Evolutionary conservation across 2,888 invertebrate genomes (phyloP).

Genomic region (Brassicogethes aeneus): DNA sequence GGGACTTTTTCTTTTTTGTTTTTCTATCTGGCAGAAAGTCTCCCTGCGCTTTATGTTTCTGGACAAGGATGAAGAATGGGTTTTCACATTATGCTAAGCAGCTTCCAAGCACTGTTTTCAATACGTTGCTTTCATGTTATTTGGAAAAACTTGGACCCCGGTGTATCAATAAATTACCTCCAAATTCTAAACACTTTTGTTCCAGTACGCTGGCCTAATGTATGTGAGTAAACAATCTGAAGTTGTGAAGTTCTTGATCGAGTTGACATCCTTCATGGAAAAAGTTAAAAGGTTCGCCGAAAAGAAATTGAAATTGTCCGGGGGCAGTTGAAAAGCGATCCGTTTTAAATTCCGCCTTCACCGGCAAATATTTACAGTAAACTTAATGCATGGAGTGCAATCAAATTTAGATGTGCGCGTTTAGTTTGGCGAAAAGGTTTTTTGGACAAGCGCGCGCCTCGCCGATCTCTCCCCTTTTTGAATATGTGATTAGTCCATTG

Average conservation of each 20-base stretch:
- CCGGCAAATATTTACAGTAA: conserved; percentile 19
- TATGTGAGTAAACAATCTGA: too few species aligned
- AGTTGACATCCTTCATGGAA: too few species aligned
- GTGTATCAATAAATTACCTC: too few species aligned
- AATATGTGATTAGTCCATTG: conserved; percentile 17
- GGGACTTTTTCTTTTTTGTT: conserved; percentile 30
- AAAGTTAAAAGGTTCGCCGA: not conserved
- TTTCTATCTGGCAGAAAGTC: conserved; percentile 22
- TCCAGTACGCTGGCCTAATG: too few species aligned
- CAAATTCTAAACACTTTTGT: too few species aligned
- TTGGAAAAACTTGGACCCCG: too few species aligned
- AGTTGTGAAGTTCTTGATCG: too few species aligned
- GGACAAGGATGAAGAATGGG: conserved; percentile 35
- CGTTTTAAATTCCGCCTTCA: conserved; percentile 9
- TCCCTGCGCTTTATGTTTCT: conserved; percentile 30
- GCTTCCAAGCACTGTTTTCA: conserved; percentile 8
- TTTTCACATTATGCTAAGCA: conserved; percentile 32
- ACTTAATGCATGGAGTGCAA: conserved; percentile 17
- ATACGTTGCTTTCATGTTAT: conserved; percentile 6
- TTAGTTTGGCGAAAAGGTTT: conserved; percentile 16
- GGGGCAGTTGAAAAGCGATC: conserved; percentile 1
- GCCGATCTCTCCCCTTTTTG: conserved; percentile 8
- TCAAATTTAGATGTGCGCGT: conserved; percentile 9
- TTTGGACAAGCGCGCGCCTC: conserved; percentile 11
- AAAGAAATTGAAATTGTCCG: not conserved